Evolutionary conservation across 2,888 invertebrate species (phyloP), one percentile per base, ranked within the genome.

Genomic region (Idaea aversata): DNA sequence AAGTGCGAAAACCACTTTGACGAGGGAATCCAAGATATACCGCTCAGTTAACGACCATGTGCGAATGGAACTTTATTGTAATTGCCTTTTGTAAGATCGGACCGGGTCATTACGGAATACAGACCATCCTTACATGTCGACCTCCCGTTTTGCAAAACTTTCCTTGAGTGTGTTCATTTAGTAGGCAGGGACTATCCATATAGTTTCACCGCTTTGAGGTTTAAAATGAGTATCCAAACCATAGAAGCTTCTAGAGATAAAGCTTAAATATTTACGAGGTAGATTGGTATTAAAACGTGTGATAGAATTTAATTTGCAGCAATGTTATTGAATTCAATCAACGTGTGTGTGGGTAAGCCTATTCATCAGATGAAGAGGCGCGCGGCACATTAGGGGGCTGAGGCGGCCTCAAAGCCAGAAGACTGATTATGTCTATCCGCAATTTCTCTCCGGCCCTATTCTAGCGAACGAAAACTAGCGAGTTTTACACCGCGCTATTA

Each of bases 371-470:
- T 84, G 88, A 86, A 85, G 88, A 88, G 88, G 86, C 83, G 85
- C 81, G 85, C 76, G 84, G 85, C 86, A 88, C 91, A 91, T 92
- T 91, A 90, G 90, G 84, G 87, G 84, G 89, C 85, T 83, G 86
- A 84, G 82, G 88, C 89, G 83, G 91, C 92, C 90, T 91, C 92
- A 91, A 93, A 92, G 91, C 92, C 93, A 90, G 90, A 91, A 93
- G 93, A 93, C 93, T 92, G 93, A 93, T 93, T 93, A 90, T 91
- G 91, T 91, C 91, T 92, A 92, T 92, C 89, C 92, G 90, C 91
- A 91, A 91, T 93, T 92, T 91, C 92, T 91, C 93, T 89, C 87
- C 86, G 85, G 87, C 88, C 89, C 90, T 90, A 88, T 90, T 88
- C 90, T 87, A 91, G 90, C 91, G 91, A 90, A 90, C 90, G 90